Base-by-base conservation (phyloP, 2,113 vertebrate genomes). In the Trichechus manatus region DNA sequence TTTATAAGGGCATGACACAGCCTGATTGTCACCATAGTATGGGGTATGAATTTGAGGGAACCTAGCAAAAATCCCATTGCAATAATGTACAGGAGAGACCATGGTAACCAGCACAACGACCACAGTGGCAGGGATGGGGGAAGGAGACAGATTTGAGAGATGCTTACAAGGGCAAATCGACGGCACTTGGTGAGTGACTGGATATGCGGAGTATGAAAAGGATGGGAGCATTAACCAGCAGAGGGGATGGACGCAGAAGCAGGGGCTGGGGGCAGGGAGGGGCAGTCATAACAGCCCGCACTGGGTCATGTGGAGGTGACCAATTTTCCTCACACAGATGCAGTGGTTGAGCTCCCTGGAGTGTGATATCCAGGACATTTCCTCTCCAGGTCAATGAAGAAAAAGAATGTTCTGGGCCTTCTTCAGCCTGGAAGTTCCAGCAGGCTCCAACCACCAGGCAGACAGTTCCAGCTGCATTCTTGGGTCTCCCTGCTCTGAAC, bases 251-350 rank as follows among this genome's bases (percentile, higher is more conserved):
- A 3, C 1, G 19, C 68, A 33, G 70, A 59, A 74, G 82, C n/a
- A 2, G 36, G 33, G 29, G 23, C 27, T 29, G 77, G 93, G 25
- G 44, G 2, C 1, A n/a, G 56, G 29, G 19, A 47, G 74, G 10
- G 39, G 5, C 0, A 0, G 31, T 72, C 59, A 0, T 3, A 5
- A n/a, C 39, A 15, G 25, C 64, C 70, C 70, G 44, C 15, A 20
- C 85, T 53, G 29, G 90, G 79, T 47, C 68, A 23, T 0, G 61
- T 4, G 31, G 53, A 59, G 66, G 61, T 63, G 66, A 92, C 92
- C 47, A 15, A 0, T 56, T 39, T 42, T 91, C 33, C 86, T 82
- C 74, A 47, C 42, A 50, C 59, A 88, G 61, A 91, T 42, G 84
- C 63, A 20, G 53, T 29, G 81, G 47, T 29, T 56, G 80, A 72